Percentiles rank a stretch among this genome's conserved stretches.
Conservation (phyloP, 1,140 invertebrate species). For the Formica exsecta region DNA sequence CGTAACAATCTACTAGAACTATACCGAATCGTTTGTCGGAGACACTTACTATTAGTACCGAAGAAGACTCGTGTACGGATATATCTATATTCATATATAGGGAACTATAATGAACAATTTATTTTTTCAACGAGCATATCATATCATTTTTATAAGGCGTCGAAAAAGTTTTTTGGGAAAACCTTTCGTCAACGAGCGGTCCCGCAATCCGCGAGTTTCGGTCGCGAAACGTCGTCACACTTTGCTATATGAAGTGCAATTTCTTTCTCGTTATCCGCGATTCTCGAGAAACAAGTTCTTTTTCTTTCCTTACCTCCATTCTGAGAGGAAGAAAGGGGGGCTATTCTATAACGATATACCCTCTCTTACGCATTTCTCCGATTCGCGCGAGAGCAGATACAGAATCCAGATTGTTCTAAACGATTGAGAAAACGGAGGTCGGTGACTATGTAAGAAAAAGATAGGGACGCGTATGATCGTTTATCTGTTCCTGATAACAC, state of each 20-base stretch:
- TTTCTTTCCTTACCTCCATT: conserved; percentile 8
- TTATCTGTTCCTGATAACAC: conserved; percentile 50
- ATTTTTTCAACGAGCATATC: conserved; percentile 87
- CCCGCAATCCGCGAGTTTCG: conserved; percentile 48
- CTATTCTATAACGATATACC: not conserved
- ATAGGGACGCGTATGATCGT: conserved; percentile 30
- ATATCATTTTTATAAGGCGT: conserved; percentile 87
- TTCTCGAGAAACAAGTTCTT: conserved; percentile 1
- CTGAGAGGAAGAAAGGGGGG: not conserved
- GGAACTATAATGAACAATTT: conserved; percentile 85
- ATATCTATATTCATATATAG: conserved; percentile 85
- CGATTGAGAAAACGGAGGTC: conserved; percentile 34
- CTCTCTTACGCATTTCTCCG: conserved; percentile 40
- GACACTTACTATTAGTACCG: conserved; percentile 70
- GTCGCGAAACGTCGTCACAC: conserved; percentile 65
- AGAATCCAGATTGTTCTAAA: conserved; percentile 21
- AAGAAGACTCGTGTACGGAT: conserved; percentile 81
- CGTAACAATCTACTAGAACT: conserved; percentile 75
- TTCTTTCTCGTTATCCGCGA: conserved; percentile 42
- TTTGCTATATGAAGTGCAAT: conserved; percentile 23
- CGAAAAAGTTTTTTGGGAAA: conserved; percentile 75
- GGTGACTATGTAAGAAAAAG: not conserved
- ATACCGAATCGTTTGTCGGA: conserved; percentile 69
- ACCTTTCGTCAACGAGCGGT: conserved; percentile 60
- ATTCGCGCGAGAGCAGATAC: conserved; percentile 31